These are phyloP conservation scores for Oxyura jamaicensis DNA, from an alignment of 2,113 vertebrate species.

Conservation along the genomic window DNA sequence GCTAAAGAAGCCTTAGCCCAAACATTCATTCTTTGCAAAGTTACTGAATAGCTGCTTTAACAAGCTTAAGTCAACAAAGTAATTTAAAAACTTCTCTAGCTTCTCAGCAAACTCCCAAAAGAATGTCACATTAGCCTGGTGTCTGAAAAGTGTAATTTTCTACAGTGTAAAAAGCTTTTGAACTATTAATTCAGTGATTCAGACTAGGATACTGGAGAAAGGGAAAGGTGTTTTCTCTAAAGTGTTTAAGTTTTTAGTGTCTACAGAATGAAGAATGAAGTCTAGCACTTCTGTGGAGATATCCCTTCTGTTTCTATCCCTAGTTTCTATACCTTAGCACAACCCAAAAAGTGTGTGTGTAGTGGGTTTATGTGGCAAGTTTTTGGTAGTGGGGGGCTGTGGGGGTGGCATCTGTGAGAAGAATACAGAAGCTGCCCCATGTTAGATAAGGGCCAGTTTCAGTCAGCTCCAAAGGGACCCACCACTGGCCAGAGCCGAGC, in stretches of 20 bases:
- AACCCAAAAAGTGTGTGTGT: not conserved
- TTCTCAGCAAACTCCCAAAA: not conserved
- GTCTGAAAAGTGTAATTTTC: slow-evolving; percentile 17
- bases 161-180: not conserved
- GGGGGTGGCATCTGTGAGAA: no score
- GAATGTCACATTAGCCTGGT: not conserved
- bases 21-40: not conserved
- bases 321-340: not conserved
- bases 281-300: not conserved
- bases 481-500: no score
- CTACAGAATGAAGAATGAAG: not conserved
- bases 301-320: not conserved
- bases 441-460: no score
- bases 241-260: not conserved
- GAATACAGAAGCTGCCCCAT: no score
- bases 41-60: slow-evolving; percentile 1
- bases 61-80: not conserved
- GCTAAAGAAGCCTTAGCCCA: not conserved
- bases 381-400: no score
- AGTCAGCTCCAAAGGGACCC: no score
- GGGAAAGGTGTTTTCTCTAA: not conserved
- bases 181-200: not conserved
- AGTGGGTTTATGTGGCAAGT: no score
- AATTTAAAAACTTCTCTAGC: not conserved
- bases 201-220: not conserved